Conservation (phyloP, 2,888 invertebrate species). For the Subacronicta megacephala region DNA sequence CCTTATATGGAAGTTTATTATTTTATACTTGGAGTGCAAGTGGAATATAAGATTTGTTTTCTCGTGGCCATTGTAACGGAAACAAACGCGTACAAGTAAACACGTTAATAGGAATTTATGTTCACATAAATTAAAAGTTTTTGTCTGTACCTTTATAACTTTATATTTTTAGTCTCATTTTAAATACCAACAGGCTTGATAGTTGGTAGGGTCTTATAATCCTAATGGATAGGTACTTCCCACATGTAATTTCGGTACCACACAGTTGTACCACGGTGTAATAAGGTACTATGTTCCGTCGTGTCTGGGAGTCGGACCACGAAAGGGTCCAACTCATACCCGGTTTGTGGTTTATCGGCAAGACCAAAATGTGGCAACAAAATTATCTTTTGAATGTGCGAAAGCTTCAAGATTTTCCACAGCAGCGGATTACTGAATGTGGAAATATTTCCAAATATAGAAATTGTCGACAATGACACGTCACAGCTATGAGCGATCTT, state of each 20-base stretch:
- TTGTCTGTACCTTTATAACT: background rate
- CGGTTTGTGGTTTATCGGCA: background rate
- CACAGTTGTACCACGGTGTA: too few species aligned
- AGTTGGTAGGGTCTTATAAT: too few species aligned
- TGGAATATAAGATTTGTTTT: slow-evolving; percentile 52
- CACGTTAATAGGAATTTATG: slow-evolving; percentile 24
- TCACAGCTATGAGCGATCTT: slow-evolving; percentile 32
- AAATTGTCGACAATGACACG: slow-evolving; percentile 28
- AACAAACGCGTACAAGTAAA: slow-evolving; percentile 24
- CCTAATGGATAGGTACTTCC: too few species aligned
- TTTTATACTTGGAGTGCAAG: slow-evolving; percentile 51
- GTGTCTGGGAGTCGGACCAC: too few species aligned
- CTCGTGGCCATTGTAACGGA: slow-evolving; percentile 20
- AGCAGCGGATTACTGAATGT: slow-evolving; percentile 18
- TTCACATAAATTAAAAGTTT: slow-evolving; percentile 5
- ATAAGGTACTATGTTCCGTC: too few species aligned
- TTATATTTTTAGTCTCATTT: background rate
- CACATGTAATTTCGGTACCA: too few species aligned
- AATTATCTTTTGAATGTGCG: too few species aligned
- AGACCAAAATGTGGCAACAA: too few species aligned
- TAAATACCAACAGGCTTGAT: too few species aligned
- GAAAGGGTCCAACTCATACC: too few species aligned
- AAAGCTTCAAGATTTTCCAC: slow-evolving; percentile 8
- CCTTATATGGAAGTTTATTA: slow-evolving; percentile 54
- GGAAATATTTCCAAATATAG: slow-evolving; percentile 33